Conservation (phyloP, 2,113 vertebrate genomes). For the Daboia siamensis region DNA sequence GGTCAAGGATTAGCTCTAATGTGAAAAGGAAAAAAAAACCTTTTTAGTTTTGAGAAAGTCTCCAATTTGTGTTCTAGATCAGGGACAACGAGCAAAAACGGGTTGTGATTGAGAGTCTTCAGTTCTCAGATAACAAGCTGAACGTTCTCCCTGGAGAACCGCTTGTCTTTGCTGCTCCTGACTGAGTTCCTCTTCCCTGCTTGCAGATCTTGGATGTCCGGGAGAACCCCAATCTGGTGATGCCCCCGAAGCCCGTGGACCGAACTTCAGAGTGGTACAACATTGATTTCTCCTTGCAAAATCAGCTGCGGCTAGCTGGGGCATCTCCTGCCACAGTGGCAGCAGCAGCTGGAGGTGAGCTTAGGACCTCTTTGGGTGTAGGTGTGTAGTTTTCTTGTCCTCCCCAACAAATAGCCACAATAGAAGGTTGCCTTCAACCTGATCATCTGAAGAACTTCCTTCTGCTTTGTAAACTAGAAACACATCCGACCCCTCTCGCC, state of each 20-base stretch:
- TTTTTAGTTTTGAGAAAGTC: neutral
- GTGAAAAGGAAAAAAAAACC: neutral
- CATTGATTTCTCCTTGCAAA: conserved; percentile 97
- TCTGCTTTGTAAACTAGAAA: neutral
- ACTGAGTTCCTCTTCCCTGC: neutral
- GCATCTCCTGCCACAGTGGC: conserved; percentile 93
- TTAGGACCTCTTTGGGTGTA: accelerated
- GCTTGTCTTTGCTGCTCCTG: neutral
- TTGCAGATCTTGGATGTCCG: conserved; percentile 89
- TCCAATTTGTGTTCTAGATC: neutral
- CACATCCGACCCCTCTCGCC: too few relatives aligned
- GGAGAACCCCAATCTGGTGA: conserved; percentile 94
- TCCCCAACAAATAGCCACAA: neutral
- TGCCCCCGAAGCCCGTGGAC: conserved; percentile 93
- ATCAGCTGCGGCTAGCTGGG: conserved; percentile 91
- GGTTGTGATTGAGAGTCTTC: neutral
- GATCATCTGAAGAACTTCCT: neutral
- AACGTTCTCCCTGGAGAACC: neutral
- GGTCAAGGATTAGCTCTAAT: too few relatives aligned
- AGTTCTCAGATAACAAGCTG: neutral
- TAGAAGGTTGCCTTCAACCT: neutral
- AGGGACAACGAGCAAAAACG: neutral
- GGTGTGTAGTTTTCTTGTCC: neutral
- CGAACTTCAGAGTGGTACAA: conserved; percentile 90
- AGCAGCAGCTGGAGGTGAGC: conserved; percentile 74